These are phyloP conservation scores for Pachydiplax longipennis DNA, from an alignment of 2,888 invertebrate species.

Conservation along the genomic window DNA sequence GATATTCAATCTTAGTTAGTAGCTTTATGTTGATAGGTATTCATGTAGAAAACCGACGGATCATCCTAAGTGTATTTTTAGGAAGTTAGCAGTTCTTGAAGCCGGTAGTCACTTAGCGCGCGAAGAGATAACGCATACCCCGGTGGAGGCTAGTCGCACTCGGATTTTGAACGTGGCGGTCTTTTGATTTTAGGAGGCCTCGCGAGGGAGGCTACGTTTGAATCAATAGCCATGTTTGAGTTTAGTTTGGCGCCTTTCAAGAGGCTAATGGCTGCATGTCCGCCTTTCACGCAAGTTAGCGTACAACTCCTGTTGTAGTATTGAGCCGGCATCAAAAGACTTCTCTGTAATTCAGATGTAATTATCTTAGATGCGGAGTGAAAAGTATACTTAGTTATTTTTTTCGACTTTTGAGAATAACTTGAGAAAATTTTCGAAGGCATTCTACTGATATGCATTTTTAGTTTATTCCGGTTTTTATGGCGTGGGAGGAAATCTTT, in stretches of 20 bases:
- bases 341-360: background rate
- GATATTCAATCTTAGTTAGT: background rate
- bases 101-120: slow-evolving; percentile 47
- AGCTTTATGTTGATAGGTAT: background rate
- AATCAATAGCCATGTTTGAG: slow-evolving; percentile 46
- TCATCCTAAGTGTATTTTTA: background rate
- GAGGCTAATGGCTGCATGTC: slow-evolving; percentile 37
- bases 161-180: slow-evolving; percentile 55
- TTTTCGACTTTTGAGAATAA: no score
- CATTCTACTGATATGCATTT: background rate
- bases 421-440: no score
- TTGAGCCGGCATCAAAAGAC: background rate
- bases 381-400: no score
- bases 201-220: slow-evolving; percentile 45
- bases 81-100: slow-evolving; percentile 58
- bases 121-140: slow-evolving; percentile 55
- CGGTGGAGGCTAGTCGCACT: slow-evolving; percentile 57
- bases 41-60: background rate
- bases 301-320: background rate
- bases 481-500: no score
- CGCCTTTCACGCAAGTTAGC: slow-evolving; percentile 14
- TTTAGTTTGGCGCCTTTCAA: slow-evolving; percentile 45
- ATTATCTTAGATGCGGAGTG: background rate
- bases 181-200: slow-evolving; percentile 51
- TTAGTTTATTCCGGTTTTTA: no score